A percentile compares a stretch with the other conserved stretches of the same genome.
Conservation (phyloP, 2,888 invertebrate species). For the Linnaemya tessellans region DNA sequence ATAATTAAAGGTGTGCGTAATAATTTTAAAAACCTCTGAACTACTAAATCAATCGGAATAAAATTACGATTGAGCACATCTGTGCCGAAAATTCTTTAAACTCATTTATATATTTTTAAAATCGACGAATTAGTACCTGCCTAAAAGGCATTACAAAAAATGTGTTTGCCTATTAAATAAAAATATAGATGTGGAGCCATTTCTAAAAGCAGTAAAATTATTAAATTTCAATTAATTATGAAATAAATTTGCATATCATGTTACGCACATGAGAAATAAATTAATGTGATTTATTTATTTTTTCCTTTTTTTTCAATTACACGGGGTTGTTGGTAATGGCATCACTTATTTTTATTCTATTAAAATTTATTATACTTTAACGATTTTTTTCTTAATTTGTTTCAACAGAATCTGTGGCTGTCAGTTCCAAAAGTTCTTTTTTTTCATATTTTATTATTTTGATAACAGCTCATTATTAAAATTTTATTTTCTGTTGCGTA, state of each 20-base stretch:
- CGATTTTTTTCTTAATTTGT: conserved; percentile 56
- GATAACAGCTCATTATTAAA: conserved; percentile 69
- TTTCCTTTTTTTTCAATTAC: conserved; percentile 48
- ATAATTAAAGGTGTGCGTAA: no score
- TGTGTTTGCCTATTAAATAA: no score
- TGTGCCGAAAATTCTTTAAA: no score
- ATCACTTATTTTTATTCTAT: conserved; percentile 56
- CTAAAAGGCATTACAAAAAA: no score
- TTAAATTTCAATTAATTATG: conserved; percentile 48
- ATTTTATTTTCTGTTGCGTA: conserved; percentile 50
- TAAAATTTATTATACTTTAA: conserved; percentile 69
- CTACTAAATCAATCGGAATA: no score
- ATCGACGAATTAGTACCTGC: no score
- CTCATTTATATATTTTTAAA: no score
- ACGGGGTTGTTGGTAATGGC: conserved; percentile 45
- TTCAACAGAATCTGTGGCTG: conserved; percentile 54
- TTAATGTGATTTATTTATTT: conserved; percentile 58
- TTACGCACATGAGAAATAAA: conserved; percentile 56
- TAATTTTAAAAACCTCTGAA: no score
- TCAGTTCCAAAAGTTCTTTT: conserved; percentile 63
- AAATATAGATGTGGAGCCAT: no score
- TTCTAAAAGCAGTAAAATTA: not conserved
- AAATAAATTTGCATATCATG: conserved; percentile 42
- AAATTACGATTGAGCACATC: no score
- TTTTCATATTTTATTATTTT: conserved; percentile 45